A percentile compares a stretch with the other conserved stretches of the same genome.
phyloP scores from a whole-genome alignment of 1,140 invertebrate species.

The Cotesia chilonis region DNA sequence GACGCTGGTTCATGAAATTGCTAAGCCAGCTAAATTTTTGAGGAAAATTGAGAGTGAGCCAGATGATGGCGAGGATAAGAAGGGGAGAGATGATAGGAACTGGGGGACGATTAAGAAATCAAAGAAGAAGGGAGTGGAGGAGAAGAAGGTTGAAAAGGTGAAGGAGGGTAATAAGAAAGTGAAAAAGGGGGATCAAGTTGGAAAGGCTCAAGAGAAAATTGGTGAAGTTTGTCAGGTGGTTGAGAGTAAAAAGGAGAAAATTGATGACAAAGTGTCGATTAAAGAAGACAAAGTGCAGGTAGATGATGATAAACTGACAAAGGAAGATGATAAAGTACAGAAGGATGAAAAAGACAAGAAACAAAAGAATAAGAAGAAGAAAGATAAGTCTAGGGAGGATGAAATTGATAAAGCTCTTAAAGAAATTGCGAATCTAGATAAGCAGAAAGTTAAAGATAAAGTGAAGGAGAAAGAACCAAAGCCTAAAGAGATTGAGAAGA shows the following conservation, averaged over 20 bases:
- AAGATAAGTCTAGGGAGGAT: conserved; percentile 62
- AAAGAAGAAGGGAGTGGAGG: conserved; percentile 41
- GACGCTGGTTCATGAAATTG: conserved; percentile 36
- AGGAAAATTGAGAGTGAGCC: conserved; percentile 6
- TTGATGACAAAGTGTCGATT: conserved; percentile 32
- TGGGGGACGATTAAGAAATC: conserved; percentile 50
- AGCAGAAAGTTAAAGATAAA: conserved; percentile 52
- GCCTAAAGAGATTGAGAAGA: conserved; percentile 7
- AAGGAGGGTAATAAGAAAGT: conserved; percentile 24
- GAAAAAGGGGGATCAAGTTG: conserved; percentile 25
- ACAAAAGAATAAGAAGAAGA: conserved; percentile 63
- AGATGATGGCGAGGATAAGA: conserved; percentile 21
- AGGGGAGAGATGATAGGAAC: conserved; percentile 36
- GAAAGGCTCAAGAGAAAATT: conserved; percentile 25
- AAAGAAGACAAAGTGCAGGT: conserved; percentile 31
- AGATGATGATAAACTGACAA: conserved; percentile 21
- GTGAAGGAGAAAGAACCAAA: conserved; percentile 47
- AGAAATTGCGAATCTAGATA: conserved; percentile 68
- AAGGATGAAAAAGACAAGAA: conserved; percentile 51
- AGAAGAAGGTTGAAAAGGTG: conserved; percentile 30
- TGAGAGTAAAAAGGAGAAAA: conserved; percentile 21
- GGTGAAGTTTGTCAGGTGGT: conserved; percentile 13
- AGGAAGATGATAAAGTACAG: conserved; percentile 29
- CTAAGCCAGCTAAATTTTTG: conserved; percentile 31
- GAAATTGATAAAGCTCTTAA: conserved; percentile 71